Evolutionary conservation across 2,888 invertebrate species (phyloP).

Genomic region (Sclerodermus sp.): DNA sequence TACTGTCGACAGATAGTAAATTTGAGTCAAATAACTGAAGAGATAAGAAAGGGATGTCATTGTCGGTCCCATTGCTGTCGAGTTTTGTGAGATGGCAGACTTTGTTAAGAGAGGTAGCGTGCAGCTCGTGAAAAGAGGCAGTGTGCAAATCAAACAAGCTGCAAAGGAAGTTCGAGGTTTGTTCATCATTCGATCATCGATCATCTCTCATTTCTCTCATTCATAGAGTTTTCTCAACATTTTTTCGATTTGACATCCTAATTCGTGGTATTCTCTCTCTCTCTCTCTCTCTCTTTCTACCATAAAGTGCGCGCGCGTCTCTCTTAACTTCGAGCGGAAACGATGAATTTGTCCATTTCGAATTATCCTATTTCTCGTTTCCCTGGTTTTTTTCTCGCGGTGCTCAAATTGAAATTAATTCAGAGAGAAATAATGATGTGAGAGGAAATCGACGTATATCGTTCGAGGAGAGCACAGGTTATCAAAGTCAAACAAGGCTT

Average conservation of each 20-base stretch:
- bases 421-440: no score
- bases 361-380: no score
- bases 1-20: conserved; percentile 27
- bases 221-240: no score
- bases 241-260: neutral
- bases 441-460: neutral
- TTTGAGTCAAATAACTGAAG: conserved; percentile 28
- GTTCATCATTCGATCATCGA: conserved; percentile 36
- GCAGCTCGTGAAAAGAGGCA: conserved; percentile 58
- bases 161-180: conserved; percentile 61
- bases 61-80: conserved; percentile 24
- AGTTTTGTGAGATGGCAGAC: conserved; percentile 49
- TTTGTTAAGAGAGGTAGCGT: conserved; percentile 51
- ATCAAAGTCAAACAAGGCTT: conserved; percentile 30
- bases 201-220: neutral
- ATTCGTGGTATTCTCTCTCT: neutral
- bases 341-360: neutral
- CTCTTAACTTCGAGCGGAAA: neutral
- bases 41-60: conserved; percentile 33
- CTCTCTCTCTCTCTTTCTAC: neutral
- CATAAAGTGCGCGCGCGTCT: no score
- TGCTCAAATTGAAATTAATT: no score
- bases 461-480: conserved; percentile 13
- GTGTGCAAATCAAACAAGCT: conserved; percentile 61
- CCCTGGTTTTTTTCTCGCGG: no score